Percentiles rank a stretch among this genome's conserved stretches.
These are phyloP conservation scores for Eulemur macaco DNA, from an alignment of 2,113 vertebrate species.

Conservation along the genomic window DNA sequence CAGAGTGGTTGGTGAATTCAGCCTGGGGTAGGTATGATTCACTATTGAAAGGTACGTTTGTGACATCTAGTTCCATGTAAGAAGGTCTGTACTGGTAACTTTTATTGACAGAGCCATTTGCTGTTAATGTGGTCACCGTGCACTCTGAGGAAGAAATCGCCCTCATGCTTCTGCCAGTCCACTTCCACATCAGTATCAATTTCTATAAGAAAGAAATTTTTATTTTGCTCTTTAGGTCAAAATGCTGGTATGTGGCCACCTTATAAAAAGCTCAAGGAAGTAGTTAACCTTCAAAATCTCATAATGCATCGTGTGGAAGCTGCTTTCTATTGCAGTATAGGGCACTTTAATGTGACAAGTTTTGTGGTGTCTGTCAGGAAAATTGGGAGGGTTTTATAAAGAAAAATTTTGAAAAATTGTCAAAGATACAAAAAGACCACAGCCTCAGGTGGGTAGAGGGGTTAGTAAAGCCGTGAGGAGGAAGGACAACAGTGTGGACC, in stretches of 20 bases:
- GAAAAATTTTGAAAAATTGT: not conserved
- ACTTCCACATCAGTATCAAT: not conserved
- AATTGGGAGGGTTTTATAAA: not conserved
- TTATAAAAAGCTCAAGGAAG: not conserved
- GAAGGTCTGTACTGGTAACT: not conserved
- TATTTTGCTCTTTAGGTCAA: not conserved
- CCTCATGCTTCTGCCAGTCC: not conserved
- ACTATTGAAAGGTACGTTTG: not conserved
- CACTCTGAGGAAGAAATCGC: not conserved
- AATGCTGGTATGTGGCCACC: not conserved
- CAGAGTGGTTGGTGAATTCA: no score
- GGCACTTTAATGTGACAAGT: not conserved
- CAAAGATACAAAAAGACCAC: not conserved
- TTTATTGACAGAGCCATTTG: not conserved
- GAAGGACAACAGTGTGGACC: not conserved
- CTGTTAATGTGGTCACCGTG: not conserved
- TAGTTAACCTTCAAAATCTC: not conserved
- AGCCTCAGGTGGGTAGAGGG: not conserved
- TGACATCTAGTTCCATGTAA: fast-evolving
- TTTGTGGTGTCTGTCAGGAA: not conserved
- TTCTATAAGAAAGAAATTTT: not conserved
- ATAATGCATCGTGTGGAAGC: not conserved
- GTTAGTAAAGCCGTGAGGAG: not conserved
- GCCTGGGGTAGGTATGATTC: not conserved
- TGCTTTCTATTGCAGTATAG: not conserved